Evolutionary conservation across 2,888 invertebrate genomes (phyloP).

Genomic region (Scaptomyza caliginosa): DNA sequence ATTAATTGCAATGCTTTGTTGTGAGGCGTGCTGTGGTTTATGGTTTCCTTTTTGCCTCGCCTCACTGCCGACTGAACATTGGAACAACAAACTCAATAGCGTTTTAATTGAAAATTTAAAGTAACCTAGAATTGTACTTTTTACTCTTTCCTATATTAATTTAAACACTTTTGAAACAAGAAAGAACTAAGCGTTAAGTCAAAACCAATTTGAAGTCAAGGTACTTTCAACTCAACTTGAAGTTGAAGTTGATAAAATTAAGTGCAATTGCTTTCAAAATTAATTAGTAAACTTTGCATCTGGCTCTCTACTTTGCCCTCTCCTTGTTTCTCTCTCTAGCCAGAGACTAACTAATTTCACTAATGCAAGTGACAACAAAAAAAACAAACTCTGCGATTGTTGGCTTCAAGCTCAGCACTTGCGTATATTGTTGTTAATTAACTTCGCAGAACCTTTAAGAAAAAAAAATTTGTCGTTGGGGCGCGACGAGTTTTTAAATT

Average conservation of each 20-base stretch:
- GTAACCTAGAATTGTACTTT: background rate
- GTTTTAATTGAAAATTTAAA: conserved; percentile 60
- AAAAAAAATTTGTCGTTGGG: conserved; percentile 41
- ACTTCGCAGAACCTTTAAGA: conserved; percentile 70
- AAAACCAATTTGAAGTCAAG: conserved; percentile 34
- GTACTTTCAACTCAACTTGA: background rate
- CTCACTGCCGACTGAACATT: conserved; percentile 18
- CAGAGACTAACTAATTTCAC: conserved; percentile 58
- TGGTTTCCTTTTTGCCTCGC: conserved; percentile 25
- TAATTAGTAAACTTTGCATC: conserved; percentile 64
- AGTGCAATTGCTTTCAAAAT: conserved; percentile 61
- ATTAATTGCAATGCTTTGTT: conserved; percentile 79
- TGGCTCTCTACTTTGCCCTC: conserved; percentile 2
- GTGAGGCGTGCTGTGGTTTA: conserved; percentile 61
- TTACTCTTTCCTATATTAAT: no score
- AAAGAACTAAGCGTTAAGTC: background rate
- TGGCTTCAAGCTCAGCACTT: conserved; percentile 36
- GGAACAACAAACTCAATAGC: conserved; percentile 13
- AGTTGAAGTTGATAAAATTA: conserved; percentile 37
- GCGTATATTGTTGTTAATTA: conserved; percentile 70
- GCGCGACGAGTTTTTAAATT: conserved; percentile 50
- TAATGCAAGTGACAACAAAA: conserved; percentile 73
- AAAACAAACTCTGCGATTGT: conserved; percentile 48
- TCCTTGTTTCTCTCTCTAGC: background rate
- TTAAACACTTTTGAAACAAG: no score